phyloP scores from a whole-genome alignment of 2,797 vertebrate genomes.

The Pseudomugil tenellus region DNA sequence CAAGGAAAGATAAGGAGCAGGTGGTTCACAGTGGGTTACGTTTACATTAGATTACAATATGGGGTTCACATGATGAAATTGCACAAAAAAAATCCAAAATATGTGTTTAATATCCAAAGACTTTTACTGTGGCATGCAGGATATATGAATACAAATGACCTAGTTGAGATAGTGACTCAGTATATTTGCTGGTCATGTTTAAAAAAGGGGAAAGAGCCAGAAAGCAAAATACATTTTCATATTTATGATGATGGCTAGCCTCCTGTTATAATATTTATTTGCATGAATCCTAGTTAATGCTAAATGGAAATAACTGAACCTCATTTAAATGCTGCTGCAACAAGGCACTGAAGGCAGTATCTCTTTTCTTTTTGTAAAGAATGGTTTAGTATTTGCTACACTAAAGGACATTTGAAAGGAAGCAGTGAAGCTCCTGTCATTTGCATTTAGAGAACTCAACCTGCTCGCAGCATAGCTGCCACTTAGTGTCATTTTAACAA shows the following conservation, averaged over 20 bases:
- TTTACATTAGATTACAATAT: not conserved
- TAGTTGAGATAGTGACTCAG: not conserved
- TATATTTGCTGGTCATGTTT: not conserved
- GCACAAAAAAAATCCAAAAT: not conserved
- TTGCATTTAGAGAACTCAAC: not conserved
- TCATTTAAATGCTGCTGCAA: constrained; percentile 4
- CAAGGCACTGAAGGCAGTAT: not conserved
- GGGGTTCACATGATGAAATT: not conserved
- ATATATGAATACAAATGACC: not conserved
- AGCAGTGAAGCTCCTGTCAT: constrained; percentile 5
- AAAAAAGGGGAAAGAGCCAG: not conserved
- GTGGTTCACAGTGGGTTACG: not conserved
- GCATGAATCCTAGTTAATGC: not conserved
- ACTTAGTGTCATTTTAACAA: not conserved
- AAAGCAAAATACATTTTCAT: not conserved
- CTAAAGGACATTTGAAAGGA: constrained; percentile 2
- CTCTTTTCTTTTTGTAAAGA: not conserved
- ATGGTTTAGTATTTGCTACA: not conserved
- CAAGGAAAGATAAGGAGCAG: not conserved
- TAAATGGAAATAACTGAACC: not conserved
- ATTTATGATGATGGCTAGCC: not conserved
- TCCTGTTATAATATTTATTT: not conserved
- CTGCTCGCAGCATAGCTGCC: not conserved
- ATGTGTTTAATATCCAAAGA: not conserved
- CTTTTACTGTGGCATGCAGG: not conserved